These are phyloP conservation scores for Metopia argyrocephala DNA, from an alignment of 2,888 invertebrate genomes.

Conservation along the genomic window DNA sequence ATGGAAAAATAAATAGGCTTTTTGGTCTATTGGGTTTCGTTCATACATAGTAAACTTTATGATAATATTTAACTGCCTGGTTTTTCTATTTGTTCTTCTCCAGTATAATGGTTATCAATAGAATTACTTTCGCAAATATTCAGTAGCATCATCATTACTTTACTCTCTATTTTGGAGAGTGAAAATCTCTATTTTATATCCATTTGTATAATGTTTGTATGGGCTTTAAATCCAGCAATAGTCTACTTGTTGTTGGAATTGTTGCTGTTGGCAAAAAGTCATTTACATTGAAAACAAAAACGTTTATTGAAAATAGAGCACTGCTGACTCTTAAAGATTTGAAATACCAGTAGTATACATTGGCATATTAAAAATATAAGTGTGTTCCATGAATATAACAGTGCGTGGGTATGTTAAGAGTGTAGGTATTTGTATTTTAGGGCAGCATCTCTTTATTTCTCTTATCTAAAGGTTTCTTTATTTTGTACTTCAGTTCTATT, in stretches of 20 bases:
- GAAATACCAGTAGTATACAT: no score
- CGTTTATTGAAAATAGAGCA: no score
- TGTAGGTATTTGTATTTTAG: slow-evolving; percentile 7
- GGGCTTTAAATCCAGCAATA: slow-evolving; percentile 41
- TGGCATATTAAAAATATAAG: background rate
- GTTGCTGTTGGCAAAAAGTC: slow-evolving; percentile 4
- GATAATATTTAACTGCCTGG: background rate
- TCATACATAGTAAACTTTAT: background rate
- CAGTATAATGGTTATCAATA: background rate
- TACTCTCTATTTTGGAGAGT: slow-evolving; percentile 3
- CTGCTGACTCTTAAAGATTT: no score
- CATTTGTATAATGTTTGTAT: slow-evolving; percentile 36
- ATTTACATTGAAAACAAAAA: background rate
- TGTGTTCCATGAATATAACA: no score
- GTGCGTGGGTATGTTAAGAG: no score
- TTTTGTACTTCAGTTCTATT: no score
- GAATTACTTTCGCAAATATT: background rate
- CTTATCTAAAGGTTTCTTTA: no score
- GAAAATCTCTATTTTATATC: slow-evolving; percentile 42
- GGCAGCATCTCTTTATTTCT: no score
- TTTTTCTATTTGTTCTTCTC: background rate
- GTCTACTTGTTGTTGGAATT: slow-evolving; percentile 2
- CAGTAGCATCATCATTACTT: background rate
- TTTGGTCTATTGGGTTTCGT: background rate
- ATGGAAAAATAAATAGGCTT: no score